These are phyloP conservation scores for Aptenodytes patagonicus DNA, from an alignment of 2,113 vertebrate genomes.

Conservation along the genomic window DNA sequence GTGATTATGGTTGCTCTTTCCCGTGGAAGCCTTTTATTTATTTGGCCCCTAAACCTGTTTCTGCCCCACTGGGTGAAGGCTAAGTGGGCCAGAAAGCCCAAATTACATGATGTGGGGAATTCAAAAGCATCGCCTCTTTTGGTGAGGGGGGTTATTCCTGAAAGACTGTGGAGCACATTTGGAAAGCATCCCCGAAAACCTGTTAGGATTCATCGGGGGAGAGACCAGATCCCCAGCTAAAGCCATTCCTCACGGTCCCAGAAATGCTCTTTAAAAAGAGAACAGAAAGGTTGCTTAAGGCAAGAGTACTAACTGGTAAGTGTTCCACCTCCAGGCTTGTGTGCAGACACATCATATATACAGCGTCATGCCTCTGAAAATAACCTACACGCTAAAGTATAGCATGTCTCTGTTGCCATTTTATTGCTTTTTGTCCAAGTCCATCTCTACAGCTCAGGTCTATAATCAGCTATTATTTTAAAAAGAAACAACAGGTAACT, in stretches of 20 bases:
- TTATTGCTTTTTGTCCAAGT: not conserved
- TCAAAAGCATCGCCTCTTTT: not conserved
- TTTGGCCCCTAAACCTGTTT: not conserved
- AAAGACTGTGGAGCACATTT: not conserved
- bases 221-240: not conserved
- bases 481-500: not conserved
- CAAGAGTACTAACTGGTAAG: not conserved
- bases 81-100: not conserved
- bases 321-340: not conserved
- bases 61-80: not conserved
- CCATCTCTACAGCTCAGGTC: not conserved
- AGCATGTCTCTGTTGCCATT: not conserved
- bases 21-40: not conserved
- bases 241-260: not conserved
- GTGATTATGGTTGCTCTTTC: constrained; percentile 3
- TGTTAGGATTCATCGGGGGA: not conserved
- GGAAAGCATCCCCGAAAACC: not conserved
- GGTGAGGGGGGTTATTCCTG: not conserved
- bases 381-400: not conserved
- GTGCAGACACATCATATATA: not conserved
- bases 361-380: not conserved
- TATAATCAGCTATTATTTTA: not conserved
- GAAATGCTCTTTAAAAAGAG: not conserved
- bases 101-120: not conserved
- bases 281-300: not conserved